Conservation (phyloP, 1,140 invertebrate species). For the Ceratina calcarata region DNA sequence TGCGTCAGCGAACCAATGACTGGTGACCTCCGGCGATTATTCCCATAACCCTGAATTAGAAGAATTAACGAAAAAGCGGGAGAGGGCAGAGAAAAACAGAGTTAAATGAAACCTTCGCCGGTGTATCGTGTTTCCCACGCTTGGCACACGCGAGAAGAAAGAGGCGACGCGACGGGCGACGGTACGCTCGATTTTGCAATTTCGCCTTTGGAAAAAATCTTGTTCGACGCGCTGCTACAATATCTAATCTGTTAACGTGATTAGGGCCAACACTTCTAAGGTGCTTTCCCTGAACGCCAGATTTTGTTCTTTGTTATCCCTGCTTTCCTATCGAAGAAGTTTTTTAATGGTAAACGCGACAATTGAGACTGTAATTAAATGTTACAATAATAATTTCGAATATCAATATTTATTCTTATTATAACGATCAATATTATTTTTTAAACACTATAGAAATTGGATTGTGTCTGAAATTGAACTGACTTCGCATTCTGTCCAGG, state of each 20-base stretch:
- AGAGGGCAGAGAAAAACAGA: constrained; percentile 43
- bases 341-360: not conserved
- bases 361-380: not conserved
- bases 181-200: constrained; percentile 6
- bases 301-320: too few relatives aligned
- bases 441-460: too few relatives aligned
- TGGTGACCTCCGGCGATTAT: constrained; percentile 51
- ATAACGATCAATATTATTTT: too few relatives aligned
- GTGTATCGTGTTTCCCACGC: constrained; percentile 56
- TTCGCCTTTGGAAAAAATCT: not conserved
- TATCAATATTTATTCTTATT: too few relatives aligned
- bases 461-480: not conserved
- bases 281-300: not conserved
- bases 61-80: constrained; percentile 57
- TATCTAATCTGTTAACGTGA: not conserved
- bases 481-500: not conserved
- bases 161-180: not conserved
- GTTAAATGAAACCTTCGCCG: constrained; percentile 63
- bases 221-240: not conserved
- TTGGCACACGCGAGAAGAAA: constrained; percentile 18
- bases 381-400: too few relatives aligned
- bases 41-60: constrained; percentile 71
- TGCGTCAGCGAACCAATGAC: constrained; percentile 42
- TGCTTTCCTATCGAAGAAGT: not conserved
- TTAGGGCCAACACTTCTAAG: constrained; percentile 2